These are phyloP conservation scores for Laticauda laticaudata DNA, from an alignment of 2,113 vertebrate species.

Conservation along the genomic window DNA sequence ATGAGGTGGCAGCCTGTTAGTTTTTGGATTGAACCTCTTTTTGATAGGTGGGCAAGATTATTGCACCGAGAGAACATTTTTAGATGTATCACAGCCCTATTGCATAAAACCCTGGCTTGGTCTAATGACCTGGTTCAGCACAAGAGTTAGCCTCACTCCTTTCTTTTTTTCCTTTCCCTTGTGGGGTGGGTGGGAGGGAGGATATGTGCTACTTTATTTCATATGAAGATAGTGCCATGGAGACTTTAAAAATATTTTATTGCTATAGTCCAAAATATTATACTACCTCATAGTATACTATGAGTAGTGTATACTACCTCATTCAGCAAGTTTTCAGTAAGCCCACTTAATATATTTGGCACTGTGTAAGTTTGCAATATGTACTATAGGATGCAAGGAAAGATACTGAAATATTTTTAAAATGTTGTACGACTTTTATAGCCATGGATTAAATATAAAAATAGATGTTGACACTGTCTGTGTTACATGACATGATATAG, in stretches of 20 bases:
- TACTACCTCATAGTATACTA: too few species aligned
- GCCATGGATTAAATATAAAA: background rate
- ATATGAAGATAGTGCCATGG: background rate
- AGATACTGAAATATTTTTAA: background rate
- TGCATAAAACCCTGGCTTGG: background rate
- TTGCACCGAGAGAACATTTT: background rate
- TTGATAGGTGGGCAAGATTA: background rate
- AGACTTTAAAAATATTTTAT: background rate
- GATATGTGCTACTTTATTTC: background rate
- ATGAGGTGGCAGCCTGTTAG: constrained; percentile 6
- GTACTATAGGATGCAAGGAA: background rate
- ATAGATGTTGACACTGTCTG: background rate
- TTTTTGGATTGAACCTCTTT: background rate
- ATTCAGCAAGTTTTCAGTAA: background rate
- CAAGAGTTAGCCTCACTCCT: too few species aligned
- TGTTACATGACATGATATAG: background rate
- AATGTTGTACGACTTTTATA: background rate
- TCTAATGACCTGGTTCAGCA: background rate
- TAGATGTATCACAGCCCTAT: background rate
- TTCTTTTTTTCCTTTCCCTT: background rate
- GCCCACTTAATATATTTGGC: background rate
- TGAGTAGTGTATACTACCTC: background rate
- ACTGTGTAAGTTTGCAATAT: background rate
- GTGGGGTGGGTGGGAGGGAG: rapidly evolving
- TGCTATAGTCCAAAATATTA: background rate